phyloP scores from a whole-genome alignment of 2,797 vertebrate genomes.

The Fratercula arctica region DNA sequence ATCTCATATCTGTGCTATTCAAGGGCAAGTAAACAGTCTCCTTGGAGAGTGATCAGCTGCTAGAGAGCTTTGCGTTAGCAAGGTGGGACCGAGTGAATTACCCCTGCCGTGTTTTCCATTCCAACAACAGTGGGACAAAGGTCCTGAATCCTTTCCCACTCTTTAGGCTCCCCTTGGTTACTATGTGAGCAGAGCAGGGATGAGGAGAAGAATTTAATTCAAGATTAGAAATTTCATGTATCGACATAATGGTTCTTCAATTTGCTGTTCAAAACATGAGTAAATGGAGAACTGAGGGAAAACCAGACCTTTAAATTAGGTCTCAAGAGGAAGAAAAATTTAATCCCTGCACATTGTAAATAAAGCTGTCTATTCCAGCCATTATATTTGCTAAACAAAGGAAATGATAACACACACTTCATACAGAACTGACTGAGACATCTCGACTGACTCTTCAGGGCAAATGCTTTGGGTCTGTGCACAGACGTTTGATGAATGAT shows the following conservation, averaged over 20 bases:
- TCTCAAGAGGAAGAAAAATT: slow-evolving; percentile 28
- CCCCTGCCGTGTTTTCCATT: background rate
- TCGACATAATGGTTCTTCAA: background rate
- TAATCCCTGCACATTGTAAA: slow-evolving; percentile 34
- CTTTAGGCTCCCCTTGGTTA: background rate
- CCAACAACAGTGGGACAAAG: background rate
- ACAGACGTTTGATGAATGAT: background rate
- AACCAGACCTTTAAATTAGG: slow-evolving; percentile 57
- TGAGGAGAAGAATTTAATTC: slow-evolving; percentile 3
- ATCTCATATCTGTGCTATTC: background rate
- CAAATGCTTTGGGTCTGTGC: background rate
- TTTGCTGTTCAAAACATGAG: background rate
- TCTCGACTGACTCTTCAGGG: background rate
- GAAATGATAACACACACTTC: background rate
- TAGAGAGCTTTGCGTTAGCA: background rate
- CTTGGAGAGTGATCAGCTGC: slow-evolving; percentile 9
- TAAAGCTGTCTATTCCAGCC: slow-evolving; percentile 19
- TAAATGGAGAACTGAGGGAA: slow-evolving; percentile 37
- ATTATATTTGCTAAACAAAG: slow-evolving; percentile 16
- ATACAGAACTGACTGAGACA: background rate
- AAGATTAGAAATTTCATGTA: background rate
- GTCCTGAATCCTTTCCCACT: background rate
- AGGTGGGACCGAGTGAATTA: background rate
- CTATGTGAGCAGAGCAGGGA: background rate
- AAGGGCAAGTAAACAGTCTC: slow-evolving; percentile 2